A percentile compares a stretch with the other conserved stretches of the same genome.
Evolutionary conservation across 2,797 vertebrate species (phyloP).

Genomic region (Scomberomorus guttatus): DNA sequence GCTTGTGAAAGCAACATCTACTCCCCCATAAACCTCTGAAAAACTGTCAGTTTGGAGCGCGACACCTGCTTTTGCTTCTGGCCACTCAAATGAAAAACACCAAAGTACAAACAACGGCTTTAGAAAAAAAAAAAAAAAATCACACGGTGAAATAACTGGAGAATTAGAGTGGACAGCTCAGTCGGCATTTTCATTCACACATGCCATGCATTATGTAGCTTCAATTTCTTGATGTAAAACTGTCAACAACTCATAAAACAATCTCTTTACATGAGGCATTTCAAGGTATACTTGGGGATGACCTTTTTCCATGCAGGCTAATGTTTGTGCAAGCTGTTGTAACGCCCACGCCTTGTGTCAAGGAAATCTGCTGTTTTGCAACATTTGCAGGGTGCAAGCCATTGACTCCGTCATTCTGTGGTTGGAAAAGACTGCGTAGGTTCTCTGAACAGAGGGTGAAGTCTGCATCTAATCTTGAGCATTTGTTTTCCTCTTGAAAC

Average conservation of each 20-base stretch:
- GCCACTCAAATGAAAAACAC: slow-evolving; percentile 31
- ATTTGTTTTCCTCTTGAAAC: slow-evolving; percentile 55
- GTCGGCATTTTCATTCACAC: slow-evolving; percentile 22
- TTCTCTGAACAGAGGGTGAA: slow-evolving; percentile 38
- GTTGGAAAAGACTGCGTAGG: slow-evolving; percentile 72
- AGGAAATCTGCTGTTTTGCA: slow-evolving; percentile 80
- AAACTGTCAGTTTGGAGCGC: slow-evolving; percentile 26
- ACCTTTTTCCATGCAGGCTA: slow-evolving; percentile 75
- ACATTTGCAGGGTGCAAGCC: slow-evolving; percentile 61
- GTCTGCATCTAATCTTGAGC: slow-evolving; percentile 12
- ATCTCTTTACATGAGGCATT: slow-evolving; percentile 23
- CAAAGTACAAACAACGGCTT: neutral
- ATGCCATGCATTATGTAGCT: neutral
- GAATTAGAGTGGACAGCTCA: slow-evolving; percentile 5
- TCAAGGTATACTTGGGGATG: slow-evolving; percentile 63
- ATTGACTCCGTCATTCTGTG: slow-evolving; percentile 59
- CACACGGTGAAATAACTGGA: slow-evolving; percentile 27
- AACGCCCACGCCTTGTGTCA: slow-evolving; percentile 74
- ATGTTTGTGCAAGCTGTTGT: slow-evolving; percentile 78
- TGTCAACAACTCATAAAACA: slow-evolving; percentile 30
- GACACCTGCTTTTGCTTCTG: slow-evolving; percentile 16
- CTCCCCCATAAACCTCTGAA: slow-evolving; percentile 27
- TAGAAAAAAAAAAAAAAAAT: neutral
- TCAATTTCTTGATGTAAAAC: slow-evolving; percentile 11
- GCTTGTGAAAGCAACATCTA: slow-evolving; percentile 20